A percentile compares a stretch with the other conserved stretches of the same genome.
phyloP scores from a whole-genome alignment of 2,888 invertebrate genomes.

The Cerastis rubricosa region DNA sequence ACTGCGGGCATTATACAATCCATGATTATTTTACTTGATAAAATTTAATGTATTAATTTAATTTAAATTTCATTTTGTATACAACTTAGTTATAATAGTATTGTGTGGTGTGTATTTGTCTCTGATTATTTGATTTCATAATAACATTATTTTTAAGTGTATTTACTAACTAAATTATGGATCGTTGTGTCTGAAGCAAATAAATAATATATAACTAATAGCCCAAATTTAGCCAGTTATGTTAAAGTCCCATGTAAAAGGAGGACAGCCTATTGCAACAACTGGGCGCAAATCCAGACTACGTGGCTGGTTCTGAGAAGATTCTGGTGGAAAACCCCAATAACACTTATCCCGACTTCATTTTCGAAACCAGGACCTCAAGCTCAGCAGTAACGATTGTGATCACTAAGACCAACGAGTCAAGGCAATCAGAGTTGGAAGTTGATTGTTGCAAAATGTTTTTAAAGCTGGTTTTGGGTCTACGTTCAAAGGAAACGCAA shows the following conservation, averaged over 20 bases:
- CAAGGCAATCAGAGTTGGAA: neutral
- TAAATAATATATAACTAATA: too few species aligned
- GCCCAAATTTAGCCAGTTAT: neutral
- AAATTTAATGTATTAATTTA: too few species aligned
- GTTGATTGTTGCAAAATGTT: constrained; percentile 19
- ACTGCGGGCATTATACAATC: too few species aligned
- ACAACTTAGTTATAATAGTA: too few species aligned
- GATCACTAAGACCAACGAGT: neutral
- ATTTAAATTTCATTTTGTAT: too few species aligned
- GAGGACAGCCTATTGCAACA: neutral
- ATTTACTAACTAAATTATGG: too few species aligned
- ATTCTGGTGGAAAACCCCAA: neutral
- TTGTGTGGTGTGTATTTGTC: too few species aligned
- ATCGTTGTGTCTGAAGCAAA: too few species aligned
- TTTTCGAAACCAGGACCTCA: neutral
- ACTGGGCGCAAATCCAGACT: neutral
- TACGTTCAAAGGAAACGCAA: neutral
- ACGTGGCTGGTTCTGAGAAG: neutral
- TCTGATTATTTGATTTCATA: too few species aligned
- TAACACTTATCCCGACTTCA: neutral
- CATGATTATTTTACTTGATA: too few species aligned
- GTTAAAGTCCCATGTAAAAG: neutral
- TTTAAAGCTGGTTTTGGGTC: constrained; percentile 29
- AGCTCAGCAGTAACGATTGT: neutral
- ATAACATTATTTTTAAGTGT: too few species aligned